Percentiles rank a stretch among this genome's conserved stretches.
phyloP scores from a whole-genome alignment of 2,888 invertebrate species.

The Acleris cristana region DNA sequence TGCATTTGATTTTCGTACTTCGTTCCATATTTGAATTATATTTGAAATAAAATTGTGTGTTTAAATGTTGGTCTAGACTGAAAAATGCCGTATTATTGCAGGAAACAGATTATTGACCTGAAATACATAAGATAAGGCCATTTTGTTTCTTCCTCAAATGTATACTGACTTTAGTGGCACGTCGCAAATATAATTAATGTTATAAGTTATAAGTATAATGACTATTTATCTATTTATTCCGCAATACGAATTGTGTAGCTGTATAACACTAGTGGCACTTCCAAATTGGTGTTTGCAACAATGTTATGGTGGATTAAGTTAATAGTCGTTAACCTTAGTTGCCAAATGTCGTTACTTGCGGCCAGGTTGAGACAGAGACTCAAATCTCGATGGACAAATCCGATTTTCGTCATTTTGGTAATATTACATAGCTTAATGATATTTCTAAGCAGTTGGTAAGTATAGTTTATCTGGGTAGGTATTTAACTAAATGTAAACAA shows the following conservation, averaged over 20 bases:
- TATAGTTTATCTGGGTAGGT: too few relatives aligned
- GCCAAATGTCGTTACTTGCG: constrained; percentile 12
- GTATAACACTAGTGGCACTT: constrained; percentile 7
- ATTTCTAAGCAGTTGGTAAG: too few relatives aligned
- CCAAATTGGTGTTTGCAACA: constrained; percentile 24
- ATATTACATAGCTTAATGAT: too few relatives aligned
- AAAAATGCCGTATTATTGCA: too few relatives aligned
- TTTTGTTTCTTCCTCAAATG: too few relatives aligned
- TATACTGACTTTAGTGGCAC: not conserved
- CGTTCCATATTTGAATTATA: not conserved
- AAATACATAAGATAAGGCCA: too few relatives aligned
- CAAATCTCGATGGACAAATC: constrained; percentile 6
- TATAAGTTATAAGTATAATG: not conserved
- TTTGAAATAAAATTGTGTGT: not conserved
- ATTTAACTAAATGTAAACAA: too few relatives aligned
- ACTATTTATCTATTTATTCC: not conserved
- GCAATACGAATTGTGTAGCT: not conserved
- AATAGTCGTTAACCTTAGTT: constrained; percentile 32
- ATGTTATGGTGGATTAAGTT: constrained; percentile 20
- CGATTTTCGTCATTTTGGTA: constrained; percentile 15
- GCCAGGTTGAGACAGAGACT: constrained; percentile 10
- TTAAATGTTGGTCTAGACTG: too few relatives aligned
- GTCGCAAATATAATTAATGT: too few relatives aligned
- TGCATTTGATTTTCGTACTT: not conserved
- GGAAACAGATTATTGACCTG: too few relatives aligned